phyloP scores from a whole-genome alignment of 2,888 invertebrate genomes.

The Palloptera scutellata region DNA sequence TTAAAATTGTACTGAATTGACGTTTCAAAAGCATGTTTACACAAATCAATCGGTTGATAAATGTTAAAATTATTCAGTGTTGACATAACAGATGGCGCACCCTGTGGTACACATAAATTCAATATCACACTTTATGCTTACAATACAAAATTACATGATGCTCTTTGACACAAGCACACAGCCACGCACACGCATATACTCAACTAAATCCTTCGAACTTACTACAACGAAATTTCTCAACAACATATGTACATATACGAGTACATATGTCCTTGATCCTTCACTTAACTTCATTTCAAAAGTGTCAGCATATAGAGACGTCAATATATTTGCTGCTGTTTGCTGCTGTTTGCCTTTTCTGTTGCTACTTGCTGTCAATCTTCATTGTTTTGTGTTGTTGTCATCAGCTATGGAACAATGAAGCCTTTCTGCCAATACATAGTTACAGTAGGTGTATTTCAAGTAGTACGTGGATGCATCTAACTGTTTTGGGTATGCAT shows the following conservation, averaged over 20 bases:
- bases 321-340: neutral
- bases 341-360: neutral
- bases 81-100: no score
- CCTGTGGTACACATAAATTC: neutral
- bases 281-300: neutral
- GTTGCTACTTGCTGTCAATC: neutral
- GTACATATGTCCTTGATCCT: no score
- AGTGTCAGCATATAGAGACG: neutral
- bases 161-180: neutral
- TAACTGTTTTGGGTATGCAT: no score
- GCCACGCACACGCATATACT: neutral
- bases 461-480: neutral
- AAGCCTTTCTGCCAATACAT: neutral
- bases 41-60: no score
- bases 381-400: neutral
- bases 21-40: no score
- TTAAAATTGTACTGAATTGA: no score
- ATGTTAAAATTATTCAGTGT: no score
- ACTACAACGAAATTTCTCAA: neutral
- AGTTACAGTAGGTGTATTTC: constrained; percentile 10
- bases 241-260: no score
- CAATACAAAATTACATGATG: neutral
- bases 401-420: neutral
- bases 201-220: neutral
- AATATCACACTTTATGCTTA: neutral